Percentiles rank a stretch among this genome's conserved stretches.
Evolutionary conservation across 2,797 vertebrate genomes (phyloP).

Genomic region (Brachymystax lenok): DNA sequence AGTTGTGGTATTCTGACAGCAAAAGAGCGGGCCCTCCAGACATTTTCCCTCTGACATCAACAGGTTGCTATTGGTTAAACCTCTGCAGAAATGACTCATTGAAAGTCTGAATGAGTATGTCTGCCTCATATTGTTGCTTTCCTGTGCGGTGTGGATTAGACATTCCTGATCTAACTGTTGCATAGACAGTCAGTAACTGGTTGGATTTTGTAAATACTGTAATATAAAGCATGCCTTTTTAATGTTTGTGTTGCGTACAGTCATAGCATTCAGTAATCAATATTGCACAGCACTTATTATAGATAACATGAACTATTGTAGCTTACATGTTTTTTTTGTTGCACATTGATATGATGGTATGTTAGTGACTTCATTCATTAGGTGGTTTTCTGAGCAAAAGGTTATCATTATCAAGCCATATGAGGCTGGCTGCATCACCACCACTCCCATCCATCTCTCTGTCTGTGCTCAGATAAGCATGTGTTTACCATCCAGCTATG

Average conservation of each 20-base stretch:
- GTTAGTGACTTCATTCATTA: no score
- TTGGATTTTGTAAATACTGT: background rate
- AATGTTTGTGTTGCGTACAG: background rate
- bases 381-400: background rate
- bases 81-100: constrained; percentile 14
- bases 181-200: background rate
- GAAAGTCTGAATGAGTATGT: background rate
- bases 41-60: background rate
- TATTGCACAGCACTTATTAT: no score
- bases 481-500: background rate
- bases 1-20: background rate
- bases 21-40: background rate
- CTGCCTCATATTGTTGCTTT: background rate
- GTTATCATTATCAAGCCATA: background rate
- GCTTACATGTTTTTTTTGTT: no score
- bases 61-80: constrained; percentile 6
- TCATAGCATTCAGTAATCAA: no score
- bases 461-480: background rate
- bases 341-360: no score
- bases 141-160: background rate
- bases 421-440: background rate
- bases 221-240: background rate
- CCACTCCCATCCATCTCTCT: background rate
- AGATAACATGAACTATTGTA: no score
- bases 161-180: background rate